Evolutionary conservation across 1,140 invertebrate species (phyloP).

Genomic region (Asobara japonica): DNA sequence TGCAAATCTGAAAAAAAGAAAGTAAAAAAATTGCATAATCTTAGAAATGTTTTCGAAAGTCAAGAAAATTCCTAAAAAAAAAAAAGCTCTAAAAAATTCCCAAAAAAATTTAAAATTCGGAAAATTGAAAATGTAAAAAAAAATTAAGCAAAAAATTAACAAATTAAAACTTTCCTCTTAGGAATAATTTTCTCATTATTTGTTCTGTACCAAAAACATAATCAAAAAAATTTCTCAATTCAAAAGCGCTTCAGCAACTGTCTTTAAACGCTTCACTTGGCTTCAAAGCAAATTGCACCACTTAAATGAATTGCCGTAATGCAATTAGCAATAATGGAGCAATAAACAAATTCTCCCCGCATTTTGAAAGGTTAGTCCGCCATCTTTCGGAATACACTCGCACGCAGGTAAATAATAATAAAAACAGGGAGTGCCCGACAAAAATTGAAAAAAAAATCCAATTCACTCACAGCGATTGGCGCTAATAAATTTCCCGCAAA

Average conservation of each 20-base stretch:
- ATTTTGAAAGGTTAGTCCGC: slow-evolving; percentile 13
- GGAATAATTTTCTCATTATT: too few relatives aligned
- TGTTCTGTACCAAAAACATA: too few relatives aligned
- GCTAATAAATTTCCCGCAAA: too few relatives aligned
- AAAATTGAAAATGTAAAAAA: too few relatives aligned
- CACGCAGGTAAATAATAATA: slow-evolving; percentile 23
- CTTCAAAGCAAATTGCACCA: background rate
- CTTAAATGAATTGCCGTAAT: background rate
- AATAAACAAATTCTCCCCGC: background rate
- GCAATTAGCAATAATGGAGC: background rate
- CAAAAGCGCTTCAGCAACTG: too few relatives aligned
- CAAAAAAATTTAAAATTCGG: too few relatives aligned
- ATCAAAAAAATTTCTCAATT: too few relatives aligned
- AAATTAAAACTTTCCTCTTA: too few relatives aligned
- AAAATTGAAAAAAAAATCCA: slow-evolving; percentile 1
- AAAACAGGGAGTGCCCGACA: slow-evolving; percentile 32
- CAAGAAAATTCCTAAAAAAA: background rate
- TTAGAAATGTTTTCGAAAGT: background rate
- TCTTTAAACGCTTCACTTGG: too few relatives aligned
- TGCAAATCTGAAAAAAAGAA: background rate
- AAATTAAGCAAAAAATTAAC: too few relatives aligned
- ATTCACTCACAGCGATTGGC: too few relatives aligned
- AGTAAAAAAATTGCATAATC: background rate
- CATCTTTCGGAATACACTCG: slow-evolving; percentile 20
- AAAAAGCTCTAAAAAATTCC: background rate